Evolutionary conservation across 23 tunicate genomes (phyloP).

Genomic region (Styela clava): DNA sequence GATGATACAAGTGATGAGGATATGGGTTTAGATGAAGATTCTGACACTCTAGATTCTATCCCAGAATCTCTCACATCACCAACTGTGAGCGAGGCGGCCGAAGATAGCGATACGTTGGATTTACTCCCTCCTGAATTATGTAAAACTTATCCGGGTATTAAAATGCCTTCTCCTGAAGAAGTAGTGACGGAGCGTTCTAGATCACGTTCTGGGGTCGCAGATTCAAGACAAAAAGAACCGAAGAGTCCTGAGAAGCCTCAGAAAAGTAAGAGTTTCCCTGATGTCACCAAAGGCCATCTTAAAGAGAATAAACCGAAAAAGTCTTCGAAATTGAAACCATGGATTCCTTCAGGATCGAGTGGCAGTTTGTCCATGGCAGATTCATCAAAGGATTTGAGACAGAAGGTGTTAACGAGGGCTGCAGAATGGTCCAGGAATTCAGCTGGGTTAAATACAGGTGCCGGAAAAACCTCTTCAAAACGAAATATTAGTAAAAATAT

Average conservation of each 20-base stretch:
- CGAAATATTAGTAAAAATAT: constrained; percentile 46
- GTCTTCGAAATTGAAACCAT: constrained; percentile 30
- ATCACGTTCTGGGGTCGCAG: background rate
- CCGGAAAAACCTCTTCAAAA: constrained; percentile 6
- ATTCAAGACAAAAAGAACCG: no score
- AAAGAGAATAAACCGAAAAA: constrained; percentile 29
- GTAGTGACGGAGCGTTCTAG: background rate
- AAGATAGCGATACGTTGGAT: constrained; percentile 31
- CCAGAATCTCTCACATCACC: background rate
- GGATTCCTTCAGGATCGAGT: constrained; percentile 9
- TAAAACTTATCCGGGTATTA: constrained; percentile 45
- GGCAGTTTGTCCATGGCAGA: constrained; percentile 5
- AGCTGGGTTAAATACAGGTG: background rate
- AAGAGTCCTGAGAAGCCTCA: constrained; percentile 27
- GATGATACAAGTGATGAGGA: constrained; percentile 27
- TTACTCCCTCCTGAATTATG: constrained; percentile 58
- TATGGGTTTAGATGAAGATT: background rate
- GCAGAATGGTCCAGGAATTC: constrained; percentile 44
- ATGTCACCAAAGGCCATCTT: constrained; percentile 17
- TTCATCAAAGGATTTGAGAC: constrained; percentile 32
- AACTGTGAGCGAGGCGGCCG: background rate
- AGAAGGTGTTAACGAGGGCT: constrained; percentile 47
- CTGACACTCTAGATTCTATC: background rate
- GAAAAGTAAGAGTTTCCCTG: constrained; percentile 61
- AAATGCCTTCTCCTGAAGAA: background rate